Evolutionary conservation across 2,888 invertebrate genomes (phyloP).

Genomic region (Lithosia quadra): DNA sequence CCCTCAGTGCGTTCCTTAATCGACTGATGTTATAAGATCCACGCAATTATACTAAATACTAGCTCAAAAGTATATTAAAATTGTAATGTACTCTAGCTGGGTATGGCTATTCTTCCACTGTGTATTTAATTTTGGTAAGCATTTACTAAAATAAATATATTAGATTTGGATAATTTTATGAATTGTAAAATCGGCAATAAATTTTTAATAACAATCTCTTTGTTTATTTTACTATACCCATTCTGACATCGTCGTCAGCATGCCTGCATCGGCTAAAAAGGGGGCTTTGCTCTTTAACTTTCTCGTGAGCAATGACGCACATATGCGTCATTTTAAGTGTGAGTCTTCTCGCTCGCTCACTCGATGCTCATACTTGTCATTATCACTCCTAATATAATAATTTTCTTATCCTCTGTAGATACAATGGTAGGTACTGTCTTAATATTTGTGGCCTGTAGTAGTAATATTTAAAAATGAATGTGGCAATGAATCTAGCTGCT

Average conservation of each 20-base stretch:
- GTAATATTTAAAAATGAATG: too few species aligned
- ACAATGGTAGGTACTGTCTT: too few species aligned
- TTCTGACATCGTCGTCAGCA: neutral
- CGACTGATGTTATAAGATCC: constrained; percentile 39
- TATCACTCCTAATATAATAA: too few species aligned
- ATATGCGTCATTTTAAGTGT: too few species aligned
- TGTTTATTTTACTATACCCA: constrained; percentile 3
- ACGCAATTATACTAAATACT: constrained; percentile 36
- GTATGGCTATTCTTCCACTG: constrained; percentile 41
- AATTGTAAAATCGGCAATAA: constrained; percentile 59
- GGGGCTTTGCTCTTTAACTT: too few species aligned
- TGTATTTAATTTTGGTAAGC: constrained; percentile 49
- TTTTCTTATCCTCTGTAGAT: too few species aligned
- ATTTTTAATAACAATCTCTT: constrained; percentile 51
- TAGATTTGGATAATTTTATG: constrained; percentile 58
- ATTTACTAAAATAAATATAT: constrained; percentile 53
- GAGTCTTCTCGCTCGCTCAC: too few species aligned
- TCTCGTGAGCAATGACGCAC: too few species aligned
- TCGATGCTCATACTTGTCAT: too few species aligned
- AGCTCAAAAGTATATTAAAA: constrained; percentile 10
- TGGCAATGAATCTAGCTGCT: too few species aligned
- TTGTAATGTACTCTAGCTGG: constrained; percentile 12
- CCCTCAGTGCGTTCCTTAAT: neutral
- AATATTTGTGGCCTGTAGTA: too few species aligned
- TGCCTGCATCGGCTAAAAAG: too few species aligned